Conservation (phyloP, 2,113 vertebrate species). For the Leucopsar rothschildi region DNA sequence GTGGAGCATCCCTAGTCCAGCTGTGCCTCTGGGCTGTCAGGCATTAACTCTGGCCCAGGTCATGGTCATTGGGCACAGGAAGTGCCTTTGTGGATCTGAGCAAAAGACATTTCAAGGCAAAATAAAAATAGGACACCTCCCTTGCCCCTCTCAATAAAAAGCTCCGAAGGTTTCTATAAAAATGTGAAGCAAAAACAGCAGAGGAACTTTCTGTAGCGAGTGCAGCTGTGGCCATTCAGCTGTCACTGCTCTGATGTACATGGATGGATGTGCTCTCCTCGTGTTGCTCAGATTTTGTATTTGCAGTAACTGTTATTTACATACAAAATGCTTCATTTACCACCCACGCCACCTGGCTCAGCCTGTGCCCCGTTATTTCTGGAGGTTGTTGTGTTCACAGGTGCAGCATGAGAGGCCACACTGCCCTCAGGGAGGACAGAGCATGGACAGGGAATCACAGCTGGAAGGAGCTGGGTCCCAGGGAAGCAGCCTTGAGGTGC, state of each 20-base stretch:
- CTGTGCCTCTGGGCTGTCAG: background rate
- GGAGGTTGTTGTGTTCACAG: background rate
- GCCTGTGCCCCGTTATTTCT: background rate
- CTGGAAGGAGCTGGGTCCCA: background rate
- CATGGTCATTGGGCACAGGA: background rate
- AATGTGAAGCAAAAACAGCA: slow-evolving; percentile 9
- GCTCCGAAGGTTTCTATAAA: background rate
- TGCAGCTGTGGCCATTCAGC: background rate
- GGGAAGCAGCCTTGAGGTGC: background rate
- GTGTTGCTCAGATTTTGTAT: background rate
- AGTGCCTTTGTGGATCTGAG: background rate
- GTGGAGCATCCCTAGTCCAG: background rate
- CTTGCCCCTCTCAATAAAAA: background rate
- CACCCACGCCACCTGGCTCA: background rate
- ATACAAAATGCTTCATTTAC: background rate
- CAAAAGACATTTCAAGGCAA: slow-evolving; percentile 4
- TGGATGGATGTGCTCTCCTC: background rate
- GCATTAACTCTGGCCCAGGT: background rate
- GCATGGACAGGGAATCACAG: background rate
- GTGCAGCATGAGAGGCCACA: rapidly evolving
- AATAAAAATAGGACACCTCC: background rate
- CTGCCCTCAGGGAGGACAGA: background rate
- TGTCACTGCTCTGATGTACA: background rate
- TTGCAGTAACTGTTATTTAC: slow-evolving; percentile 18
- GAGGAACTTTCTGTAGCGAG: background rate